Conservation (phyloP, 2,888 invertebrate species). For the Mystacides longicornis region DNA sequence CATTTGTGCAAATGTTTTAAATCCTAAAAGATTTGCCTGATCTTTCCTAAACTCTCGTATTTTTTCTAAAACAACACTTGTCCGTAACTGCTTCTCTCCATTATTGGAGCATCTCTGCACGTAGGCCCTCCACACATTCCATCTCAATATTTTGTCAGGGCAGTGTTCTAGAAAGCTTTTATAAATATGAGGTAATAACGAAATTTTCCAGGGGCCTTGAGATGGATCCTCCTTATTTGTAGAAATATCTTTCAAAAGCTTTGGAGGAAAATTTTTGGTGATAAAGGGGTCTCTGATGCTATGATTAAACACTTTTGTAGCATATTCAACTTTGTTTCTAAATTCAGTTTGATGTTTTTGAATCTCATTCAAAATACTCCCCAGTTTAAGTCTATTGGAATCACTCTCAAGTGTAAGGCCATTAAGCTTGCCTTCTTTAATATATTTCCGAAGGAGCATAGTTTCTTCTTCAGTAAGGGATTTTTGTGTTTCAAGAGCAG, state of each 20-base stretch:
- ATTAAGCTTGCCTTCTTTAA: constrained; percentile 75
- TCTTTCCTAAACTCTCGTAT: constrained; percentile 62
- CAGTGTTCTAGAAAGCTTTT: constrained; percentile 78
- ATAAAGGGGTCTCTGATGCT: constrained; percentile 57
- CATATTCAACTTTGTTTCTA: constrained; percentile 57
- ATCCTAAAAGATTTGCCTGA: constrained; percentile 73
- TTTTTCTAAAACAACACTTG: constrained; percentile 68
- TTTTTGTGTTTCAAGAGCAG: constrained; percentile 43
- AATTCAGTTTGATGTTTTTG: constrained; percentile 54
- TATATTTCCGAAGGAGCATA: constrained; percentile 67
- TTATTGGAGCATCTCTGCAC: constrained; percentile 61
- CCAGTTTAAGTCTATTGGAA: constrained; percentile 40
- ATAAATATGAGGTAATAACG: constrained; percentile 65
- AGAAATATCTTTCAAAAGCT: constrained; percentile 59
- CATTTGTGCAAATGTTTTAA: constrained; percentile 71
- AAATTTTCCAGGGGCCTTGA: constrained; percentile 79
- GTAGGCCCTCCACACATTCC: constrained; percentile 80
- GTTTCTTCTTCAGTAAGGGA: constrained; percentile 54
- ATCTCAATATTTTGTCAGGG: constrained; percentile 66
- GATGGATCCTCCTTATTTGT: constrained; percentile 50
- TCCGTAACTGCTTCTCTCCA: constrained; percentile 57
- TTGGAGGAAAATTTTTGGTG: constrained; percentile 67
- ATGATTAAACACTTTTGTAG: constrained; percentile 60
- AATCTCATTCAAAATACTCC: constrained; percentile 45
- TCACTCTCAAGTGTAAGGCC: constrained; percentile 61